Evolutionary conservation across 2,113 vertebrate genomes (phyloP), one percentile per base, ranked within the genome.

Genomic region (Lepus europaeus): DNA sequence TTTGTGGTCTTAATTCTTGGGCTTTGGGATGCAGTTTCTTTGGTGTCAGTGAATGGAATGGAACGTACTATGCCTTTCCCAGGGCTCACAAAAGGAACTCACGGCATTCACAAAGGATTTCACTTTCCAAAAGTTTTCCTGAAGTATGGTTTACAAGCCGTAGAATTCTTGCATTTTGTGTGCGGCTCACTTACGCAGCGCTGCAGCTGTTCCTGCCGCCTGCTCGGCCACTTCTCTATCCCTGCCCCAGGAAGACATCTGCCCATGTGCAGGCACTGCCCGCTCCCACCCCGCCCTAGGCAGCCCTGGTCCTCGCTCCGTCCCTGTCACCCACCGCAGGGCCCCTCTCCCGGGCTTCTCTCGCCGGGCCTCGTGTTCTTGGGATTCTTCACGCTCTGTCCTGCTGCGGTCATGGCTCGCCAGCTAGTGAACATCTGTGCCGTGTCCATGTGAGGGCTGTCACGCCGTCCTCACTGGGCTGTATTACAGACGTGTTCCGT

Each of bases 271-370:
- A 56, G 51, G 2, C 25, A 25, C 19, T 16, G 12, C 2, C n/a
- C 61, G 0, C 10, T 1, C 20, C 45, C 7, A n/a, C 68, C 9
- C 29, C 22, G 27, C 53, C 56, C 2, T 5, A 27, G 61, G 45
- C 36, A 22, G 19, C 5, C 27, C 56, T 23, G 2, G 9, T 8
- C 53, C 23, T 4, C 70, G 22, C 31, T 13, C 11, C 8, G 6
- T 66, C 72, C 36, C n/a, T 11, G 0, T 1, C 19, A 1, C 12
- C 8, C 13, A 9, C 4, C 0, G 1, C 0, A 7, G 10, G 64
- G 4, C 51, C 31, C 19, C 61, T 23, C 14, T 7, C 9, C 74
- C 66, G 69, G 69, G 49, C 63, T 61, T 36, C 31, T 85, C 17
- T 33, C 56, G 20, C 59, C 29, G 20, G n/a, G 13, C 9, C 0